Base-by-base conservation (phyloP, 2,888 invertebrate species). In the Caenorhabditis virilis region DNA sequence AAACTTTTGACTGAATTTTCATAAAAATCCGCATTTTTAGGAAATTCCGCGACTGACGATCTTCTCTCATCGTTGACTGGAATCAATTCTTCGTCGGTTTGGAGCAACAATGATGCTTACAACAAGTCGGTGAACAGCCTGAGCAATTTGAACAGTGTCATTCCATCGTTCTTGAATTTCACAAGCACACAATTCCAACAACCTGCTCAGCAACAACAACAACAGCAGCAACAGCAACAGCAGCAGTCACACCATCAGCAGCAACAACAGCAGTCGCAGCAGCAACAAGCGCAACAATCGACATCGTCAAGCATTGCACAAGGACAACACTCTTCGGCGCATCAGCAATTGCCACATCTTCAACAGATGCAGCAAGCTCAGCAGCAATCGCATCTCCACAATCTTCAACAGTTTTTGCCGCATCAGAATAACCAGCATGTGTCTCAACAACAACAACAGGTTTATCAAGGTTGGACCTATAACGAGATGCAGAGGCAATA, bases 401-500 rank as follows among this genome's bases (percentile, higher is more conserved):
- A 18, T 42, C 42, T 18, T n/a, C n/a, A n/a, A n/a, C n/a, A n/a
- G n/a, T n/a, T n/a, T n/a, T n/a, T n/a, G n/a, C n/a, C n/a, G n/a
- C n/a, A n/a, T n/a, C n/a, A n/a, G n/a, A n/a, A n/a, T n/a, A n/a
- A n/a, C n/a, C n/a, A n/a, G n/a, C n/a, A n/a, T n/a, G n/a, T n/a
- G n/a, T n/a, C n/a, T n/a, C n/a, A n/a, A n/a, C n/a, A n/a, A n/a
- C n/a, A n/a, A n/a, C n/a, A n/a, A n/a, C n/a, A n/a, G n/a, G n/a
- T n/a, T n/a, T n/a, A n/a, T n/a, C n/a, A n/a, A n/a, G n/a, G n/a
- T n/a, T n/a, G n/a, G n/a, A n/a, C n/a, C 15, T 42, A 42, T 42
- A 22, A 22, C 15, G 42, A 42, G 23, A 42, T 42, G 42, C 42
- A 42, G 22, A 4, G 42, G n/a, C 42, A 42, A 23, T 42, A 23